Evolutionary conservation across 2,113 vertebrate species (phyloP), one percentile per base, ranked within the genome.

Genomic region (Neogobius melanostomus): DNA sequence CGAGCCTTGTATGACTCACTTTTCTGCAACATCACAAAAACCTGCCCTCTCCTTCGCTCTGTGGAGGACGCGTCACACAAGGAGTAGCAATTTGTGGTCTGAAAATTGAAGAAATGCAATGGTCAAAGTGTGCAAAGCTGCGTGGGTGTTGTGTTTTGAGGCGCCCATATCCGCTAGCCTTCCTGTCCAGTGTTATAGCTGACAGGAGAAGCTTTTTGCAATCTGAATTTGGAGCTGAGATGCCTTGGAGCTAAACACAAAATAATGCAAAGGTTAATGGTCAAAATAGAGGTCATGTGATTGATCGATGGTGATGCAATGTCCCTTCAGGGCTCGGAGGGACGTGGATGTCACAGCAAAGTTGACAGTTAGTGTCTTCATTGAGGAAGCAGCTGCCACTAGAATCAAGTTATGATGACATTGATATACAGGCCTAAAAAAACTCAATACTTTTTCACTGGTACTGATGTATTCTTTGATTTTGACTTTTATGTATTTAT

Each of bases 261-360:
- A 74, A 77, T 76, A 66, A 85, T 50, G 5, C 45, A 62, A 71
- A 78, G 83, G 88, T 86, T 79, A 86, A 21, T 80, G 82, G 75
- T 7, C 79, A 59, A 60, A 74, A 80, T 75, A 36, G 46, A 68
- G 64, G 68, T 10, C 28, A 50, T 66, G 66, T 21, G 75, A 88
- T 84, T 83, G 76, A 86, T 84, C 52, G 62, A 77, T 62, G 36
- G 36, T 52, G 46, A 51, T 15, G 51, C 16, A 10, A 8, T 7
- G n/a, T 69, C 76, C 73, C 76, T 61, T 69, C 53, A 0, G 71
- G 80, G 64, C 67, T 1, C 1, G 71, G 54, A 16, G 77, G 70
- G 80, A 85, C 76, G 67, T 72, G 52, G 71, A 48, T 16, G 68
- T 87, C 76, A 66, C 62, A 84, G 52, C 70, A 76, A 81, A 73